phyloP scores from a whole-genome alignment of 1,140 invertebrate genomes.

The Armadillidium nasatum region DNA sequence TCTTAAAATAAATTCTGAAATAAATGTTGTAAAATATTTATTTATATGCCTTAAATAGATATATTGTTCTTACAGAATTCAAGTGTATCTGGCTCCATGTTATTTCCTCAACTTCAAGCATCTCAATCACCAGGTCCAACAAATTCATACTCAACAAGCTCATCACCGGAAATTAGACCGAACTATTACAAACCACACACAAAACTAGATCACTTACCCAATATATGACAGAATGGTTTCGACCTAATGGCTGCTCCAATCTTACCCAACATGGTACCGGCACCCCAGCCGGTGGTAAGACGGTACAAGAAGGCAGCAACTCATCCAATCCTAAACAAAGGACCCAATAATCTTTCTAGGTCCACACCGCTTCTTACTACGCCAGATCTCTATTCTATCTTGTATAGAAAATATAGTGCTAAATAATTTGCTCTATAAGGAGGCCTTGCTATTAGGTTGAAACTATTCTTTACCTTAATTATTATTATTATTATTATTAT shows the following conservation, averaged over 20 bases:
- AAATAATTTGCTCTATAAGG: neutral
- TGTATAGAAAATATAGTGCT: slow-evolving; percentile 4
- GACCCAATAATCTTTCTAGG: neutral
- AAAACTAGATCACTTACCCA: neutral
- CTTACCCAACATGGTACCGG: neutral
- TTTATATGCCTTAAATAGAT: neutral
- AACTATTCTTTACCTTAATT: too few species aligned
- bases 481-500: too few species aligned
- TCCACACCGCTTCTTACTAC: neutral
- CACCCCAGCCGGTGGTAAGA: neutral
- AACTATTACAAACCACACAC: neutral
- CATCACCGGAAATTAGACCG: neutral
- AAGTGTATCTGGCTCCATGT: neutral
- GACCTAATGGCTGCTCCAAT: neutral
- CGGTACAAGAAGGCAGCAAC: neutral
- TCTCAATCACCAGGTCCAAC: neutral
- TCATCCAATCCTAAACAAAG: neutral
- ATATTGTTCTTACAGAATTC: neutral
- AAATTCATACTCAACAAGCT: neutral
- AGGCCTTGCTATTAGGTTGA: too few species aligned
- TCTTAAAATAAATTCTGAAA: too few species aligned
- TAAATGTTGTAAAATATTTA: too few species aligned
- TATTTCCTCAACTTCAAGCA: neutral
- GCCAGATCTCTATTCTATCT: neutral
- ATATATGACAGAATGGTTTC: neutral